Evolutionary conservation across 1,140 invertebrate genomes (phyloP).

Genomic region (Pseudomyrmex cubaensis): DNA sequence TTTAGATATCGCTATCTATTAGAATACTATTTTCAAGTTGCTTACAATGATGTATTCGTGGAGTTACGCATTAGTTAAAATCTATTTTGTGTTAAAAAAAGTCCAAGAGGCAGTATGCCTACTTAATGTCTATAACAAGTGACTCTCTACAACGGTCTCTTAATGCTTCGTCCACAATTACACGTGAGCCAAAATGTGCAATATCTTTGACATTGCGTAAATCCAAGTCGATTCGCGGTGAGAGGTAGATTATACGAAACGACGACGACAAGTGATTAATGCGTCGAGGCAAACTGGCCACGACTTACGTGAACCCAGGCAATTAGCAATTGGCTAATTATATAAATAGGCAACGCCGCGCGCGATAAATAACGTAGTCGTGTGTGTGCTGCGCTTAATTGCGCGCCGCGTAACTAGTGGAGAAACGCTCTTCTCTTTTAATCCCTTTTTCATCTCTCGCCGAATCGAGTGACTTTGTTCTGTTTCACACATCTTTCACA

Average conservation of each 20-base stretch:
- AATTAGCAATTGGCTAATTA: constrained; percentile 76
- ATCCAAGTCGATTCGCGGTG: constrained; percentile 11
- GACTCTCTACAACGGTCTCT: background rate
- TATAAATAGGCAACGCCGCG: constrained; percentile 63
- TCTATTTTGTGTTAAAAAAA: no score
- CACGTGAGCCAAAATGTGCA: background rate
- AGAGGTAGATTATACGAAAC: background rate
- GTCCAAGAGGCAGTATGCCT: no score
- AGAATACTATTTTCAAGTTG: background rate
- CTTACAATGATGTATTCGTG: background rate
- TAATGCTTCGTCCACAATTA: background rate
- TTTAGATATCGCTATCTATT: background rate
- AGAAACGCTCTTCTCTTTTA: constrained; percentile 59
- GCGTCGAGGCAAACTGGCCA: constrained; percentile 46
- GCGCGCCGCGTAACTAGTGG: constrained; percentile 58
- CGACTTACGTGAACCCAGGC: constrained; percentile 67
- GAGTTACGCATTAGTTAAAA: no score
- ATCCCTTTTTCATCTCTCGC: constrained; percentile 45
- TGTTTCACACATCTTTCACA: constrained; percentile 51
- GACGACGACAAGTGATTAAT: constrained; percentile 53
- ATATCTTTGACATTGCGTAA: constrained; percentile 3
- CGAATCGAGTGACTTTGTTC: background rate
- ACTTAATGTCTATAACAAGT: background rate
- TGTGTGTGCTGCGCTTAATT: constrained; percentile 67
- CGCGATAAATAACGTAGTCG: constrained; percentile 70